Percentiles rank a stretch among this genome's conserved stretches.
These are phyloP conservation scores for Heterotis niloticus DNA, from an alignment of 2,113 vertebrate species.

Conservation along the genomic window DNA sequence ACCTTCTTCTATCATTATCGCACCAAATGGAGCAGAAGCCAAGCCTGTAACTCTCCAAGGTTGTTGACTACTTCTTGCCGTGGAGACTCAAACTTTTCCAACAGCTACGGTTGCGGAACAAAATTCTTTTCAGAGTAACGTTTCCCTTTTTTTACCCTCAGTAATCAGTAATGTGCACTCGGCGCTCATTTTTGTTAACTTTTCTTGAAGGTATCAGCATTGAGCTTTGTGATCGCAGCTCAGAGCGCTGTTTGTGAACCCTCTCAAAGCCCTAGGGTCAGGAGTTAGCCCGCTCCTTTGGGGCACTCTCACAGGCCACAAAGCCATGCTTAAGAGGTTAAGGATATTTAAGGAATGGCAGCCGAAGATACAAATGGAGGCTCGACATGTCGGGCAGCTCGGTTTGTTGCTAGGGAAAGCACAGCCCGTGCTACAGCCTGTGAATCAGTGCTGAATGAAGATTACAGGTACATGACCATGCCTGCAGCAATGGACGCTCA, in stretches of 20 bases:
- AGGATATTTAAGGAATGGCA: slow-evolving; percentile 60
- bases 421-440: neutral
- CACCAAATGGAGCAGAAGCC: neutral
- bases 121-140: neutral
- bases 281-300: slow-evolving; percentile 34
- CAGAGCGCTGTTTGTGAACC: slow-evolving; percentile 33
- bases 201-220: neutral
- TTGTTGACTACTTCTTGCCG: neutral
- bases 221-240: slow-evolving; percentile 39
- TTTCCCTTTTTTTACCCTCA: too few species aligned
- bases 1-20: neutral
- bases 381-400: slow-evolving; percentile 52
- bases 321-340: slow-evolving; percentile 60
- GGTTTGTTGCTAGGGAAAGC: slow-evolving; percentile 33
- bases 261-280: slow-evolving; percentile 20
- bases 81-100: neutral
- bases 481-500: neutral
- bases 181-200: neutral
- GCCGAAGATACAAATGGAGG: slow-evolving; percentile 43
- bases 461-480: neutral
- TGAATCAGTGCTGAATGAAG: neutral
- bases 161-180: too few species aligned
- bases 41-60: neutral
- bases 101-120: slow-evolving; percentile 11
- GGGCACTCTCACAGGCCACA: slow-evolving; percentile 51